phyloP scores from a whole-genome alignment of 2,797 vertebrate genomes.

The Eremophila alpestris region DNA sequence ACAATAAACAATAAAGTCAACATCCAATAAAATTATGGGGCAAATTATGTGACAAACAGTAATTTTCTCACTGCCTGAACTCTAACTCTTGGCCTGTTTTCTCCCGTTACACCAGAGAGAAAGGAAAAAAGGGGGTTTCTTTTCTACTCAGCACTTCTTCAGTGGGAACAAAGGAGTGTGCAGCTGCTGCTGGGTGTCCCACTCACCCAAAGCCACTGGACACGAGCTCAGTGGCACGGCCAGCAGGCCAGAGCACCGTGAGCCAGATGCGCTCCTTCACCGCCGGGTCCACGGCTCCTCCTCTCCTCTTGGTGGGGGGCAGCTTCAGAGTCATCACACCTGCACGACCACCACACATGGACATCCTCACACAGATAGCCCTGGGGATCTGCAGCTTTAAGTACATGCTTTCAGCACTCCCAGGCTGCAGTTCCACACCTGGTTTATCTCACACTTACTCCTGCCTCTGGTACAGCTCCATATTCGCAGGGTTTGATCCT shows the following conservation, averaged over 20 bases:
- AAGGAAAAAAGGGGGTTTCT: not conserved
- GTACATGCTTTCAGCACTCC: not conserved
- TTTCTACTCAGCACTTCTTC: not conserved
- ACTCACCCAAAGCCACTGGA: constrained; percentile 92
- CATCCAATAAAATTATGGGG: not conserved
- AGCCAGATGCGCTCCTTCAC: constrained; percentile 94
- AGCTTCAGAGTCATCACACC: constrained; percentile 89
- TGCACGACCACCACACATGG: constrained; percentile 10
- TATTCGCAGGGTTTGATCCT: constrained; percentile 92
- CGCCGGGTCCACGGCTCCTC: constrained; percentile 80
- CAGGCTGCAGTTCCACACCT: not conserved
- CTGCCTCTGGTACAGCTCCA: constrained; percentile 90
- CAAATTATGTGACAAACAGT: not conserved
- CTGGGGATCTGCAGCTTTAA: not conserved
- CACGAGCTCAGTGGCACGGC: constrained; percentile 81
- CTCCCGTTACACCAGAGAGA: not conserved
- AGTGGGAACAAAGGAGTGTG: not conserved
- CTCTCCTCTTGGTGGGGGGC: constrained; percentile 90
- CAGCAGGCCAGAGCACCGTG: constrained; percentile 87
- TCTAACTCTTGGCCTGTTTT: not conserved
- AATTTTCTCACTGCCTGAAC: not conserved
- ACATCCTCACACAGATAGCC: not conserved
- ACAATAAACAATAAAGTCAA: not conserved
- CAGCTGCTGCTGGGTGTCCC: not conserved
- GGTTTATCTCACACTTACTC: constrained; percentile 74